Conservation (phyloP, 2,797 vertebrate species). For the Harpagifer antarcticus region DNA sequence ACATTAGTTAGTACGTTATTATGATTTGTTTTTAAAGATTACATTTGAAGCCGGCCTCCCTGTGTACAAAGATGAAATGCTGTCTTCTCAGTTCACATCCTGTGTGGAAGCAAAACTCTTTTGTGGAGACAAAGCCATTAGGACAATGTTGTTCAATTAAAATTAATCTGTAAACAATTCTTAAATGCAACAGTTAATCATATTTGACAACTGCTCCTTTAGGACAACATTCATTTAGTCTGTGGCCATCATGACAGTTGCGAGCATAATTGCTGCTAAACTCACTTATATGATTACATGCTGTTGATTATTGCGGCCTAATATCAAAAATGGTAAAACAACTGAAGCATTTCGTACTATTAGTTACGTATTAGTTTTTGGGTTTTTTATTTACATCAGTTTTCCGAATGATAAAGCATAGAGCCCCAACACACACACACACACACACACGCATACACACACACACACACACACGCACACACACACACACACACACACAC, state of each 20-base stretch:
- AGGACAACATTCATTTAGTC: constrained; percentile 24
- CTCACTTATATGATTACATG: constrained; percentile 37
- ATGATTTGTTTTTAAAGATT: neutral
- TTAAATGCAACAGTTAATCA: constrained; percentile 34
- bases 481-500: constrained; percentile 42
- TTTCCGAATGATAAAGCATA: constrained; percentile 27
- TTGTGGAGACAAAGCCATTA: constrained; percentile 15
- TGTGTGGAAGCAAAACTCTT: neutral
- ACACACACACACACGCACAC: constrained; percentile 41
- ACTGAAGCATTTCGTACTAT: constrained; percentile 21
- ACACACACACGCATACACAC: constrained; percentile 40
- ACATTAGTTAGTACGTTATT: no score
- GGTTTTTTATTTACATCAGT: neutral
- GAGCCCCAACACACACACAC: constrained; percentile 39
- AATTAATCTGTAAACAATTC: constrained; percentile 32
- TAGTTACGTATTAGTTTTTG: no score
- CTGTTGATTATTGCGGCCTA: constrained; percentile 37
- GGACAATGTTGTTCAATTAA: constrained; percentile 27
- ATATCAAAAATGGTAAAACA: constrained; percentile 30
- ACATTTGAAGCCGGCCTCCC: neutral
- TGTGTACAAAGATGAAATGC: neutral
- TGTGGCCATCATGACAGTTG: constrained; percentile 25
- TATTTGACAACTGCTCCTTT: constrained; percentile 32
- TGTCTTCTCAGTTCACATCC: constrained; percentile 2
- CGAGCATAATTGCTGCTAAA: constrained; percentile 28